Evolutionary conservation across 2,888 invertebrate species (phyloP).

Genomic region (Hipparchia sbordonii): DNA sequence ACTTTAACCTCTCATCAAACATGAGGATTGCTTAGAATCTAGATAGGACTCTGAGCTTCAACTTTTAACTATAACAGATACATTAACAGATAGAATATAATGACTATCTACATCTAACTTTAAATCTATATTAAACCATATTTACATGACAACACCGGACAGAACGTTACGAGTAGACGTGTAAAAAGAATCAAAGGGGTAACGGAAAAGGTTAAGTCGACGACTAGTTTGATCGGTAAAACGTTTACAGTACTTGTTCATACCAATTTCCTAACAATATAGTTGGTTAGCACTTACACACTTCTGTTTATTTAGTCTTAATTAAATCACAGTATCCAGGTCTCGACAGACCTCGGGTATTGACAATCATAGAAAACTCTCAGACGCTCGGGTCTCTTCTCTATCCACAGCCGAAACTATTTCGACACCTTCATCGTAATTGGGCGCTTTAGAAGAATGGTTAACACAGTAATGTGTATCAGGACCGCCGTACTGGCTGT

Average conservation of each 20-base stretch:
- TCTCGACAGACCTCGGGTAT: constrained; percentile 72
- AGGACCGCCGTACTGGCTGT: constrained; percentile 95
- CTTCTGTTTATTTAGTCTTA: constrained; percentile 66
- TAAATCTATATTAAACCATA: constrained; percentile 31
- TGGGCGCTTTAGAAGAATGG: constrained; percentile 75
- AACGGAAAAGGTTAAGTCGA: constrained; percentile 28
- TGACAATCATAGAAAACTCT: constrained; percentile 85
- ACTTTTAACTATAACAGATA: background rate
- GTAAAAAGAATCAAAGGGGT: constrained; percentile 29
- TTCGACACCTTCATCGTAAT: constrained; percentile 85
- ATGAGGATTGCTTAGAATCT: background rate
- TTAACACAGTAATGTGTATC: constrained; percentile 84
- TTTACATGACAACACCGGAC: constrained; percentile 28
- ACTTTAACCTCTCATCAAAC: background rate
- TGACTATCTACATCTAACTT: constrained; percentile 35
- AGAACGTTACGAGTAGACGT: constrained; percentile 19
- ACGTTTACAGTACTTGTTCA: constrained; percentile 17
- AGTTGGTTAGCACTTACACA: constrained; percentile 61
- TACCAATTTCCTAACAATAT: constrained; percentile 20
- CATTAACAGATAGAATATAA: constrained; percentile 23
- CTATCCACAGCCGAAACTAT: constrained; percentile 85
- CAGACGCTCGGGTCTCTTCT: constrained; percentile 84
- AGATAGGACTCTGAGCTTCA: background rate
- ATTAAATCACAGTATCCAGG: constrained; percentile 83
- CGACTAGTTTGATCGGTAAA: constrained; percentile 43